Evolutionary conservation across 2,113 vertebrate species (phyloP), one percentile per base, ranked within the genome.

Genomic region (Sceloporus tristichus): DNA sequence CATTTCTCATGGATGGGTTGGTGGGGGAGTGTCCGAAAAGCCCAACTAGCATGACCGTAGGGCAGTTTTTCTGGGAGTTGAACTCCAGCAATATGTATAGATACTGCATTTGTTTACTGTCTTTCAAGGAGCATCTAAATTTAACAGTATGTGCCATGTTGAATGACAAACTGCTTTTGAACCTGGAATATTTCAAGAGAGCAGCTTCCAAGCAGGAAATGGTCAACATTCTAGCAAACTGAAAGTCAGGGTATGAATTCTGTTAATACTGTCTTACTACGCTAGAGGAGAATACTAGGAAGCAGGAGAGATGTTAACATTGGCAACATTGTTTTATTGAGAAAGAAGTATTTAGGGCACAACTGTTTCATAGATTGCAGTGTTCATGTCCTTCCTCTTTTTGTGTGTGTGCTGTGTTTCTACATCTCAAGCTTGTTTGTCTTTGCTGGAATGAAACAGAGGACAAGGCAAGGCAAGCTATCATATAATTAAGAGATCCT

Each of bases 401-500:
- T 65, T 82, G n/a, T 65, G 54, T 65, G 54, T 66, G 40, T 34
- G 14, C 19, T 74, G 38, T 53, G 3, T 71, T 91, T 90, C 38
- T 70, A 66, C 8, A 1, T 68, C 54, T 93, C 0, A 78, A 78
- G 9, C 0, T 0, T 73, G 14, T 78, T 13, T 68, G 59, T 21
- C 85, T 86, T 87, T 13, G 27, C 6, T 90, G 90, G 85, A 2
- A 29, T 56, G 40, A 25, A 54, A 70, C 9, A 27, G 18, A n/a
- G 0, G 13, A 54, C 53, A 48, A 10, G 9, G 56, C 23, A 21
- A 10, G 11, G 56, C 23, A 21, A 40, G 2, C 85, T 87, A 29
- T 86, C 18, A 5, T 34, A 66, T 87, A 9, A 0, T 82, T 92
- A 29, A 82, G 71, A 90, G 73, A 70, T 85, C 59, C 59, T 85